phyloP scores from a whole-genome alignment of 2,797 vertebrate genomes.

The Anniella stebbinsi region DNA sequence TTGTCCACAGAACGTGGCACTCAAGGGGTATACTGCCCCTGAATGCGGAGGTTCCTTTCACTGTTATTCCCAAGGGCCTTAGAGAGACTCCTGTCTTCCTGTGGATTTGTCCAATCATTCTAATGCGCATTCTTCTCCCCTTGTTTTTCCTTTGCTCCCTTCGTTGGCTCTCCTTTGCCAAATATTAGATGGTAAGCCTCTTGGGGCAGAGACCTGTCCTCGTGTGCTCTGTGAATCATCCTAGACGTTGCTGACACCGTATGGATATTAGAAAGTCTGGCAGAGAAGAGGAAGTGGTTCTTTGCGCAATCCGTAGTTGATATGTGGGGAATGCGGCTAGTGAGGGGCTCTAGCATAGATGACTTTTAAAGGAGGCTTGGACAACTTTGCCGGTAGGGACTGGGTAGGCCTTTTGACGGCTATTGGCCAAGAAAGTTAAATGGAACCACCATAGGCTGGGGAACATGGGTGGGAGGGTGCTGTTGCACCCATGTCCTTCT shows the following conservation, averaged over 20 bases:
- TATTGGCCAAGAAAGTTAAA: neutral
- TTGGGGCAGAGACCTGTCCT: neutral
- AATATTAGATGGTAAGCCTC: neutral
- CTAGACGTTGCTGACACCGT: neutral
- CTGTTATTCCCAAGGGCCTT: no score
- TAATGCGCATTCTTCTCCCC: neutral
- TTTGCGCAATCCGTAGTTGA: neutral
- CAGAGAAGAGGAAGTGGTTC: neutral
- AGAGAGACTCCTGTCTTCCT: neutral
- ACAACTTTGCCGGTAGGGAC: neutral
- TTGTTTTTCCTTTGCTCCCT: neutral
- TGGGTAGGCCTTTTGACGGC: no score
- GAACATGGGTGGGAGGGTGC: no score
- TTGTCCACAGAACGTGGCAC: neutral
- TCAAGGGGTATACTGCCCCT: neutral
- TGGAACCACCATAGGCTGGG: neutral
- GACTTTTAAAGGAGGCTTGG: neutral
- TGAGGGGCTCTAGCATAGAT: neutral
- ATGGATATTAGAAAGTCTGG: neutral
- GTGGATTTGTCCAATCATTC: neutral
- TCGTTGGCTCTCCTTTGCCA: no score
- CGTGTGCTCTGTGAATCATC: neutral
- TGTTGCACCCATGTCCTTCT: no score
- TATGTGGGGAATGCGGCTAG: neutral
- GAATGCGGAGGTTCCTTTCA: neutral